Evolutionary conservation across 2,888 invertebrate species (phyloP).

Genomic region (Drosophila longiperda): DNA sequence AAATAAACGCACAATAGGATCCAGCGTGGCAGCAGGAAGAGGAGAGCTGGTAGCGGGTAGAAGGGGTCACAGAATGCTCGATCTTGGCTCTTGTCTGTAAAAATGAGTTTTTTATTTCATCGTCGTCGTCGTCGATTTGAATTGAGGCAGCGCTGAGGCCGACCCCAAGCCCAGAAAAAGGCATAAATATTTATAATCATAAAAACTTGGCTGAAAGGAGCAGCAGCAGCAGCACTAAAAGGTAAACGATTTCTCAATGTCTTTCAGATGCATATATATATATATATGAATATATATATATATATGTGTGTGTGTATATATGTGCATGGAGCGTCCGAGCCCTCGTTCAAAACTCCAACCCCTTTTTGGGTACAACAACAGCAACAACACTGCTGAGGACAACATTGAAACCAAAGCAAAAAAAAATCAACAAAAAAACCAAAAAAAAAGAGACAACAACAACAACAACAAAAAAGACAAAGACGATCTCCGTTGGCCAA

Average conservation of each 20-base stretch:
- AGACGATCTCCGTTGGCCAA: constrained; percentile 61
- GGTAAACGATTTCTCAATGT: constrained; percentile 82
- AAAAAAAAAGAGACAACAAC: constrained; percentile 3
- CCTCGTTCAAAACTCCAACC: constrained; percentile 33
- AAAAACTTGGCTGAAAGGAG: constrained; percentile 64
- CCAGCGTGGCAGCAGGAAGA: constrained; percentile 11
- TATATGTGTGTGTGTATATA: constrained; percentile 9
- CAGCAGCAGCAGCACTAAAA: constrained; percentile 57
- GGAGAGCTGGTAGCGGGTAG: background rate
- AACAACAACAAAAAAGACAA: constrained; percentile 55
- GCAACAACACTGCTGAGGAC: constrained; percentile 9
- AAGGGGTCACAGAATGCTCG: constrained; percentile 6
- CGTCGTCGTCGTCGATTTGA: constrained; percentile 63
- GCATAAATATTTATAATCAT: constrained; percentile 82
- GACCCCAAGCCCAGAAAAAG: constrained; percentile 37
- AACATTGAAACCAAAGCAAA: constrained; percentile 26
- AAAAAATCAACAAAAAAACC: background rate
- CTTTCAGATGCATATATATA: constrained; percentile 64
- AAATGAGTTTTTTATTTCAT: constrained; percentile 75
- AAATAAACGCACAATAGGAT: constrained; percentile 80
- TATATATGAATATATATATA: constrained; percentile 5
- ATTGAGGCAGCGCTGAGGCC: constrained; percentile 45
- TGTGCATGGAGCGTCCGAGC: constrained; percentile 40
- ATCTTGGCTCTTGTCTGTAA: constrained; percentile 48
- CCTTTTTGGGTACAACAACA: constrained; percentile 10